Percentiles rank a stretch among this genome's conserved stretches.
These are phyloP conservation scores for Tetragnatha montana DNA, from an alignment of 2,888 invertebrate genomes.

Conservation along the genomic window DNA sequence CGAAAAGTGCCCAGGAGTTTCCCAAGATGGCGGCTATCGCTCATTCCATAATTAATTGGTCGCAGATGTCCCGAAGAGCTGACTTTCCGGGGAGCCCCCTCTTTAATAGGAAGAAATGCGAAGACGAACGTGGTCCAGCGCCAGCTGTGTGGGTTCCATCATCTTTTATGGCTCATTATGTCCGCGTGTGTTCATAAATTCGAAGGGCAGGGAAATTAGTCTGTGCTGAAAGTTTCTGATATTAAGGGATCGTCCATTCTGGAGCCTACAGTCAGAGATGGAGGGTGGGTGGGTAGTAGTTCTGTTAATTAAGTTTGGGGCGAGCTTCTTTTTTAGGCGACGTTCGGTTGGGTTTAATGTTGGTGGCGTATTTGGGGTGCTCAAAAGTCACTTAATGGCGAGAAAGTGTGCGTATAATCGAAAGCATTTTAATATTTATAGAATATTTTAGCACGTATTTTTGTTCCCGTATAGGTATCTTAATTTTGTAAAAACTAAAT, in stretches of 20 bases:
- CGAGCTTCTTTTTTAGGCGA: background rate
- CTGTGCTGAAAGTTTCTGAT: background rate
- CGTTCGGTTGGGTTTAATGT: too few species aligned
- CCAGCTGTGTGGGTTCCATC: slow-evolving; percentile 26
- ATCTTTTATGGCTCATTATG: slow-evolving; percentile 47
- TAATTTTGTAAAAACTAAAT: too few species aligned
- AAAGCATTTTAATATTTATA: too few species aligned
- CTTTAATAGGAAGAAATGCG: slow-evolving; percentile 39
- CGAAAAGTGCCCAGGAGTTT: background rate
- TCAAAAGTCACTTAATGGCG: too few species aligned
- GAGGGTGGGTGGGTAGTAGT: background rate
- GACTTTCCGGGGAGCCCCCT: background rate
- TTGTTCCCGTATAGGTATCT: too few species aligned
- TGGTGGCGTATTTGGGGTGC: too few species aligned
- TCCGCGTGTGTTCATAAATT: slow-evolving; percentile 37
- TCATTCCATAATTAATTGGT: slow-evolving; percentile 29
- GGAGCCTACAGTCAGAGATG: background rate
- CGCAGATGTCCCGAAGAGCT: slow-evolving; percentile 38
- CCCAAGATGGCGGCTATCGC: slow-evolving; percentile 4
- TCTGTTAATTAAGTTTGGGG: background rate
- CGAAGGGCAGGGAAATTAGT: slow-evolving; percentile 10
- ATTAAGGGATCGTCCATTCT: background rate
- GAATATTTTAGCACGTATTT: too few species aligned
- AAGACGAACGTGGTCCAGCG: slow-evolving; percentile 15
- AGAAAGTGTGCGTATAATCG: too few species aligned